phyloP scores from a whole-genome alignment of 2,888 invertebrate species.

The Boloria euphrosyne region DNA sequence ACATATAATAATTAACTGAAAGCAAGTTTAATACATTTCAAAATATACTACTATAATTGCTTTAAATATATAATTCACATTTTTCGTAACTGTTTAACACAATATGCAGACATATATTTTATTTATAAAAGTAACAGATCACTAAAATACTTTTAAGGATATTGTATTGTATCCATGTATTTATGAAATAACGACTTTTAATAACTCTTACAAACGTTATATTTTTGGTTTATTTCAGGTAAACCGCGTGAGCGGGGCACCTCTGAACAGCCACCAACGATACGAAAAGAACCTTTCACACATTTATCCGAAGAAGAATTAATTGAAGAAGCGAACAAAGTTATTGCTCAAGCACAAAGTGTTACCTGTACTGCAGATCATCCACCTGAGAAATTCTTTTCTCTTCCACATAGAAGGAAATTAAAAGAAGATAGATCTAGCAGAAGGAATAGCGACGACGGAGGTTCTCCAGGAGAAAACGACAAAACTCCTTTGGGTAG shows the following conservation, averaged over 20 bases:
- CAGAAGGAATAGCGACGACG: slow-evolving; percentile 82
- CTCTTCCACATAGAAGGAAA: slow-evolving; percentile 85
- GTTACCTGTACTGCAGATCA: slow-evolving; percentile 85
- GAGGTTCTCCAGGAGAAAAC: slow-evolving; percentile 57
- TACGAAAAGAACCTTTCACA: slow-evolving; percentile 83
- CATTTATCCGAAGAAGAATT: slow-evolving; percentile 87
- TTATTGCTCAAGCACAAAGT: slow-evolving; percentile 88
- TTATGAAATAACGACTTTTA: not conserved
- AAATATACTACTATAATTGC: not conserved
- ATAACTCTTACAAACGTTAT: slow-evolving; percentile 22
- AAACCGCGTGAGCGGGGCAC: slow-evolving; percentile 73
- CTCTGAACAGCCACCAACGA: slow-evolving; percentile 58
- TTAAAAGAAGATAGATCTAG: slow-evolving; percentile 66
- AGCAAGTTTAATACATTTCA: not conserved
- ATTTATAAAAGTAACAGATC: not conserved
- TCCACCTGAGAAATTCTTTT: slow-evolving; percentile 85
- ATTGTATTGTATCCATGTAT: not conserved
- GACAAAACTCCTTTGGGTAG: slow-evolving; percentile 73
- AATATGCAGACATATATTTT: no score
- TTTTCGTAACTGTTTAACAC: not conserved
- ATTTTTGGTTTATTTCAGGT: slow-evolving; percentile 59
- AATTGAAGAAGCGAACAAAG: slow-evolving; percentile 89
- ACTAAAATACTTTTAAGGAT: not conserved
- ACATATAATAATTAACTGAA: not conserved
- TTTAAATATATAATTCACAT: not conserved